Evolutionary conservation across 2,888 invertebrate species (phyloP), one percentile per base, ranked within the genome.

Genomic region (Oxytorus armatus): DNA sequence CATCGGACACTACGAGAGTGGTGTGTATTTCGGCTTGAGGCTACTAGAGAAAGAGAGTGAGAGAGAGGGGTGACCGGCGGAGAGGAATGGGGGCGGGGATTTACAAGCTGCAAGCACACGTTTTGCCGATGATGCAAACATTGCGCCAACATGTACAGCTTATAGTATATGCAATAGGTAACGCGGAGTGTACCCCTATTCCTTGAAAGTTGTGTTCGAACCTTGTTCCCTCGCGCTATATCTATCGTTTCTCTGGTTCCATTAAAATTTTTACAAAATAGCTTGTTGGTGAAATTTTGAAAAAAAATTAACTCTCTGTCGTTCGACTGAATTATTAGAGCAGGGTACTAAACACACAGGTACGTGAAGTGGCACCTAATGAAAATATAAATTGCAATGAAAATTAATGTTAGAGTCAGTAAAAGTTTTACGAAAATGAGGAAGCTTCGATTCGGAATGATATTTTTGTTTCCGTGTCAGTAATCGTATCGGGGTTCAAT

Each of bases 1-100:
- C 84, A 84, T 82, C 79, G 80, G 80, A 70, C 77, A 79, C 79
- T 77, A 81, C 42, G 39, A 33, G 25, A 65, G 47, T 33, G 57
- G 51, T 59, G 59, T 70, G 81, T 78, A 70, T 74, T 75, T 66
- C 49, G 59, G 65, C 18, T 42, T n/a, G n/a, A 53, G 14, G 47
- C 59, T 51, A 53, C 25, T 69, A 47, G 74, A 47, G 57, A 49
- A 23, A n/a, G 11, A 68, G 47, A 70, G 42, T 70, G n/a, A n/a
- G n/a, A n/a, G n/a, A n/a, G n/a, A n/a, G n/a, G n/a, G n/a, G n/a
- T n/a, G n/a, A n/a, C n/a, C n/a, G n/a, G n/a, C n/a, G n/a, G n/a
- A n/a, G n/a, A n/a, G n/a, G n/a, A n/a, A n/a, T n/a, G n/a, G n/a
- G n/a, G n/a, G n/a, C n/a, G n/a, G n/a, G n/a, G n/a, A n/a, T n/a